Evolutionary conservation across 2,888 invertebrate species (phyloP).

Genomic region (Caenorhabditis sulstoni): DNA sequence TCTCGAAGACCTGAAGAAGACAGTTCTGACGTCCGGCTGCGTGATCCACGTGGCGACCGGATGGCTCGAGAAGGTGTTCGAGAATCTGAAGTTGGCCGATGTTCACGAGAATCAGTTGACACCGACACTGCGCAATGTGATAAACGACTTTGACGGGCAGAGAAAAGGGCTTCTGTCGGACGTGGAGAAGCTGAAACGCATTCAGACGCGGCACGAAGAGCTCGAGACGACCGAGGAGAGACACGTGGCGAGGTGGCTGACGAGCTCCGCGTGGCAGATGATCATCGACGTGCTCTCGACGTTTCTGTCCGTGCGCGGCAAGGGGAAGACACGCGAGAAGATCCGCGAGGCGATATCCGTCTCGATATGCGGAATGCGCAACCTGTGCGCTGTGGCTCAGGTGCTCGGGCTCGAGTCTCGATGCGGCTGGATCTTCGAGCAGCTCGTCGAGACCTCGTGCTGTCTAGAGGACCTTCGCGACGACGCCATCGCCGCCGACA

Average conservation of each 20-base stretch:
- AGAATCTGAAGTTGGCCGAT: conserved; percentile 83
- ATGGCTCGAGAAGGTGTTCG: conserved; percentile 94
- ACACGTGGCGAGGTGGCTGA: conserved; percentile 66
- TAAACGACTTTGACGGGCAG: conserved; percentile 67
- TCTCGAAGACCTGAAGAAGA: conserved; percentile 63
- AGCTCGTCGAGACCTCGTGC: conserved; percentile 92
- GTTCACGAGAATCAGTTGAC: conserved; percentile 26
- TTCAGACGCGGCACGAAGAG: conserved; percentile 36
- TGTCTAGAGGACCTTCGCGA: conserved; percentile 84
- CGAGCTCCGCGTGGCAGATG: conserved; percentile 66
- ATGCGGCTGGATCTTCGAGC: conserved; percentile 91
- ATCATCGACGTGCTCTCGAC: conserved; percentile 67
- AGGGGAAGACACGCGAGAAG: conserved; percentile 59
- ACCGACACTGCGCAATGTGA: conserved; percentile 29
- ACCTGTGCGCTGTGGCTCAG: conserved; percentile 66
- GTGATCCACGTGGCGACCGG: conserved; percentile 93
- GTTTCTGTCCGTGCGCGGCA: conserved; percentile 63
- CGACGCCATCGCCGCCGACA: conserved; percentile 68
- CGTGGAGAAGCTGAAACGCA: conserved; percentile 62
- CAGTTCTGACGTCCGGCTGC: conserved; percentile 84
- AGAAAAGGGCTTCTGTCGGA: conserved; percentile 66
- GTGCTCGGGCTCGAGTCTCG: conserved; percentile 80
- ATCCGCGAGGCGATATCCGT: conserved; percentile 65
- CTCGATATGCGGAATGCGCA: conserved; percentile 67
- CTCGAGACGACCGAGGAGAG: conserved; percentile 51